Evolutionary conservation across 2,888 invertebrate species (phyloP).

Genomic region (Ypsolopha sequella): DNA sequence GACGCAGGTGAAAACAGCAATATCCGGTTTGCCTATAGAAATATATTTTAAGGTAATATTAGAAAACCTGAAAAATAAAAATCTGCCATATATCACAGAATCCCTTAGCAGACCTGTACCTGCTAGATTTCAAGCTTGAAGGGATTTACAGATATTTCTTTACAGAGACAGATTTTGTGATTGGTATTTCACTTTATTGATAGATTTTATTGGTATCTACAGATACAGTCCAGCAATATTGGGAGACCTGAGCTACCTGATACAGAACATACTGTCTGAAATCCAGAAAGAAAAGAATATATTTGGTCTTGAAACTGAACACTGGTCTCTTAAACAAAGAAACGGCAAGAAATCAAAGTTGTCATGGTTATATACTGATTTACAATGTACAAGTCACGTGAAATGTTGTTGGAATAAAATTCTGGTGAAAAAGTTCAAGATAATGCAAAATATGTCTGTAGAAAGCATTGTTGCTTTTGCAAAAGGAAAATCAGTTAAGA

Average conservation of each 20-base stretch:
- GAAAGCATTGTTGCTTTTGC: no score
- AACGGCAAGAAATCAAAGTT: not conserved
- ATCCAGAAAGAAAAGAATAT: not conserved
- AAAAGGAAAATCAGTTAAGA: no score
- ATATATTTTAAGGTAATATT: no score
- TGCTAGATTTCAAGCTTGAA: no score
- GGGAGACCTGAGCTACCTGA: not conserved
- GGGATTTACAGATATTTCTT: no score
- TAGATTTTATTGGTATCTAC: not conserved
- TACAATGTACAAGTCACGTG: not conserved
- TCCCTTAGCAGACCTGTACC: no score
- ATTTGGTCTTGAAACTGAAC: not conserved
- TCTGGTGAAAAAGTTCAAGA: not conserved
- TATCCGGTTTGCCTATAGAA: no score
- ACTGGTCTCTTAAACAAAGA: not conserved
- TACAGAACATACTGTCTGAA: not conserved
- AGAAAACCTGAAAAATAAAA: no score
- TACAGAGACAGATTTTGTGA: not conserved
- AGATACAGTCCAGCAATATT: not conserved
- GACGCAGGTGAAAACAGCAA: no score
- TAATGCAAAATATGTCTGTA: no score
- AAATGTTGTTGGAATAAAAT: not conserved
- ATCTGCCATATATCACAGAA: no score
- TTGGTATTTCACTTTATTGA: slow-evolving; percentile 5
- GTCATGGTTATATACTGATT: not conserved